A percentile compares a stretch with the other conserved stretches of the same genome.
phyloP scores from a whole-genome alignment of 1,140 invertebrate genomes.

The Grapholita molesta region DNA sequence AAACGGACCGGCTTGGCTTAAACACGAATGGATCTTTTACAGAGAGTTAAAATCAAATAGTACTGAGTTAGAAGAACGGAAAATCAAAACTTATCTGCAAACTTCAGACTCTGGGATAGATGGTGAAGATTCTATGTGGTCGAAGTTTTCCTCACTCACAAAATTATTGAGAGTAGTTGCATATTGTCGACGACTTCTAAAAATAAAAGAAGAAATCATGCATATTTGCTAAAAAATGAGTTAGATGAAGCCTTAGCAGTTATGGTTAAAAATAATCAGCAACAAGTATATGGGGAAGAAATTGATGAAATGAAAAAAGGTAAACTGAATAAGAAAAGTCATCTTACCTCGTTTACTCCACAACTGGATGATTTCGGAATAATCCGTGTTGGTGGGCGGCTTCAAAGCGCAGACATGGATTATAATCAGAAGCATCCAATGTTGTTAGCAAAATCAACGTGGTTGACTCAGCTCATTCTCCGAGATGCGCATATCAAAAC shows the following conservation, averaged over 20 bases:
- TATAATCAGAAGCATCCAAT: slow-evolving; percentile 21
- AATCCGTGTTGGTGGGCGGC: background rate
- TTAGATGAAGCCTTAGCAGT: slow-evolving; percentile 1
- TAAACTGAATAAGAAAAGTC: background rate
- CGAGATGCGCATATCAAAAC: slow-evolving; percentile 16
- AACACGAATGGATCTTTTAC: background rate
- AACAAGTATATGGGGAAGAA: background rate
- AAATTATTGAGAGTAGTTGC: background rate
- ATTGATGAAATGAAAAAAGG: background rate
- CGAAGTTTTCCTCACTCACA: slow-evolving; percentile 12
- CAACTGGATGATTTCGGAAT: background rate
- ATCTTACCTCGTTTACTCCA: background rate
- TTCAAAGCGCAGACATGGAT: background rate
- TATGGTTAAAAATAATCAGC: background rate
- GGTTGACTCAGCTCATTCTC: background rate
- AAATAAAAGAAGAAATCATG: slow-evolving; percentile 10
- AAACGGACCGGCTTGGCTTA: slow-evolving; percentile 36
- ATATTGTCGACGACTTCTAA: background rate
- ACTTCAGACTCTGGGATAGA: background rate
- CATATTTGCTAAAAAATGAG: background rate
- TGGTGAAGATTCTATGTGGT: background rate
- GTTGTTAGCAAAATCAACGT: background rate
- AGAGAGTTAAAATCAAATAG: background rate
- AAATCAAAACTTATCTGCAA: background rate
- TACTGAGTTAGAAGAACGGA: slow-evolving; percentile 10